Conservation (phyloP, 2,888 invertebrate species). For the Eurois occulta region DNA sequence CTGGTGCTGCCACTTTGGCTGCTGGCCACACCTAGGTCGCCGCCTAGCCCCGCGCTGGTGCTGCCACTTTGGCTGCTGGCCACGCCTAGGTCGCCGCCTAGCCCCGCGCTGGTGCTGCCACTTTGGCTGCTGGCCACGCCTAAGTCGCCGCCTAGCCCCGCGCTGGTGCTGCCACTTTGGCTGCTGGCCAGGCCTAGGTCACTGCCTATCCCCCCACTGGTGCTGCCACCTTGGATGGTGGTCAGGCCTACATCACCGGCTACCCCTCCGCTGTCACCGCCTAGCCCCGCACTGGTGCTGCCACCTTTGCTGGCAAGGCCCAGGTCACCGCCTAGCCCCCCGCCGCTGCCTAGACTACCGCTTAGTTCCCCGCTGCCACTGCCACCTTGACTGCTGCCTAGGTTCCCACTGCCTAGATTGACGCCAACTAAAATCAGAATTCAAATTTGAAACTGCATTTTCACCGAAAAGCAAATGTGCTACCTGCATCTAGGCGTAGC, state of each 20-base stretch:
- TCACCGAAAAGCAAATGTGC: neutral
- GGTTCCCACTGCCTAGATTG: neutral
- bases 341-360: neutral
- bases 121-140: neutral
- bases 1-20: neutral
- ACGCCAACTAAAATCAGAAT: neutral
- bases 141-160: neutral
- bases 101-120: neutral
- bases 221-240: too few relatives aligned
- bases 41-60: neutral
- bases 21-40: neutral
- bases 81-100: neutral
- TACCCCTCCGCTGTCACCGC: neutral
- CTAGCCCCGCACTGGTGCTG: too few relatives aligned
- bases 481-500: too few relatives aligned
- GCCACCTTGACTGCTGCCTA: too few relatives aligned
- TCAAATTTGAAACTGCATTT: neutral
- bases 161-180: neutral
- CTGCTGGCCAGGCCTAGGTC: neutral
- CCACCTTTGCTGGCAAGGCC: too few relatives aligned
- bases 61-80: neutral
- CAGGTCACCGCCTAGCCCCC: too few relatives aligned
- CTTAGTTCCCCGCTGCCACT: neutral
- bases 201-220: neutral
- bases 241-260: neutral